A percentile compares a stretch with the other conserved stretches of the same genome.
These are phyloP conservation scores for Celastrina argiolus DNA, from an alignment of 2,888 invertebrate genomes.

Conservation along the genomic window DNA sequence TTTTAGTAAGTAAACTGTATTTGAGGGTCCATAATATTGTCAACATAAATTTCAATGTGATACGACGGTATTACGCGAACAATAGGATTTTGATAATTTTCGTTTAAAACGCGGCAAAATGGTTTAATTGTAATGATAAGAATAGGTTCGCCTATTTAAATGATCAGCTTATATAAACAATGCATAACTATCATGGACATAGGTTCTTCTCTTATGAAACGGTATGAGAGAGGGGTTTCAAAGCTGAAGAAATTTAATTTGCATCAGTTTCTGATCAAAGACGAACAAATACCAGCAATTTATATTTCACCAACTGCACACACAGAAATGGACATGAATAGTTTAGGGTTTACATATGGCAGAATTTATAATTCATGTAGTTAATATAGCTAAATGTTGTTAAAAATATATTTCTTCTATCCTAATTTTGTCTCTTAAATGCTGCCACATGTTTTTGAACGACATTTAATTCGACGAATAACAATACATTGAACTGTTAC, in stretches of 20 bases:
- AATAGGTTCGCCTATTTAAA: not conserved
- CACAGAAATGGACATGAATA: constrained; percentile 6
- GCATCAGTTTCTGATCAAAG: constrained; percentile 3
- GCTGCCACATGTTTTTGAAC: constrained; percentile 3
- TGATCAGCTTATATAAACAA: constrained; percentile 2
- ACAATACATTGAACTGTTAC: not conserved
- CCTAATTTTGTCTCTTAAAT: not conserved
- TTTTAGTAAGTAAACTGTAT: not conserved
- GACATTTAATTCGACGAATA: constrained; percentile 7
- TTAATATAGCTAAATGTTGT: not conserved
- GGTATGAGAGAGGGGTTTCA: not conserved
- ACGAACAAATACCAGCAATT: not conserved
- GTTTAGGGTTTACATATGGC: not conserved
- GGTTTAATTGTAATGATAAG: not conserved
- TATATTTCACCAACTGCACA: constrained; percentile 1
- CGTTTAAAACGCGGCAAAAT: not conserved
- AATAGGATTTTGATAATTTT: not conserved
- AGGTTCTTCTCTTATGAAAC: not conserved
- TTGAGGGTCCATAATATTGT: not conserved
- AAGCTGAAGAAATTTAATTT: not conserved
- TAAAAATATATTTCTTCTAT: no score
- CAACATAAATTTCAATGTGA: not conserved
- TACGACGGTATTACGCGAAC: not conserved
- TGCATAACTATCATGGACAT: not conserved
- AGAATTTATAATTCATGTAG: not conserved